These are phyloP conservation scores for Leuctra nigra DNA, from an alignment of 2,888 invertebrate species.

Conservation along the genomic window DNA sequence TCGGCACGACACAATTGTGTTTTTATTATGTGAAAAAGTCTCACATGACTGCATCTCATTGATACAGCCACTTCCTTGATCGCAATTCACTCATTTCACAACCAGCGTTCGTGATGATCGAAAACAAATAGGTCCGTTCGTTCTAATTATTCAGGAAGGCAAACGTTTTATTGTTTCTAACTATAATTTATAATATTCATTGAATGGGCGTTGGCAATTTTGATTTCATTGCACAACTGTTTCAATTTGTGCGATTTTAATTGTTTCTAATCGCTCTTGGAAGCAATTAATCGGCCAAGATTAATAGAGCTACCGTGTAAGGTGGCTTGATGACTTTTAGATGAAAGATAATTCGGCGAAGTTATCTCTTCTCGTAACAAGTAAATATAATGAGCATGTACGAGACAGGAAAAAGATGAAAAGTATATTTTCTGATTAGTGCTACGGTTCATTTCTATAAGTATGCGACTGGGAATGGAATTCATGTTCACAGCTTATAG, in stretches of 20 bases:
- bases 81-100: not conserved
- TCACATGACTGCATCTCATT: not conserved
- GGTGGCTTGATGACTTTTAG: too few species aligned
- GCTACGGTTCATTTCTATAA: too few species aligned
- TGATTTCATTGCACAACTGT: not conserved
- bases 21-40: conserved; percentile 7
- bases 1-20: conserved; percentile 2
- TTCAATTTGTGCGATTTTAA: conserved; percentile 8
- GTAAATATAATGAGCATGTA: too few species aligned
- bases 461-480: too few species aligned
- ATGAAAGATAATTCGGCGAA: too few species aligned
- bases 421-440: too few species aligned
- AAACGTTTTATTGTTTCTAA: not conserved
- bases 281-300: too few species aligned
- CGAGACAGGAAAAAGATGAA: too few species aligned
- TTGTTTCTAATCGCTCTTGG: not conserved
- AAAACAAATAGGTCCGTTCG: conserved; percentile 7
- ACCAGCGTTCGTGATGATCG: conserved; percentile 3
- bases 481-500: too few species aligned
- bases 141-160: conserved; percentile 11
- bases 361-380: too few species aligned
- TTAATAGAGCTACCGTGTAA: too few species aligned
- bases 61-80: not conserved
- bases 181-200: not conserved
- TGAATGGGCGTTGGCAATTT: conserved; percentile 5